Percentiles rank a stretch among this genome's conserved stretches.
These are phyloP conservation scores for Oncorhynchus clarkii DNA, from an alignment of 2,113 vertebrate species.

Conservation along the genomic window DNA sequence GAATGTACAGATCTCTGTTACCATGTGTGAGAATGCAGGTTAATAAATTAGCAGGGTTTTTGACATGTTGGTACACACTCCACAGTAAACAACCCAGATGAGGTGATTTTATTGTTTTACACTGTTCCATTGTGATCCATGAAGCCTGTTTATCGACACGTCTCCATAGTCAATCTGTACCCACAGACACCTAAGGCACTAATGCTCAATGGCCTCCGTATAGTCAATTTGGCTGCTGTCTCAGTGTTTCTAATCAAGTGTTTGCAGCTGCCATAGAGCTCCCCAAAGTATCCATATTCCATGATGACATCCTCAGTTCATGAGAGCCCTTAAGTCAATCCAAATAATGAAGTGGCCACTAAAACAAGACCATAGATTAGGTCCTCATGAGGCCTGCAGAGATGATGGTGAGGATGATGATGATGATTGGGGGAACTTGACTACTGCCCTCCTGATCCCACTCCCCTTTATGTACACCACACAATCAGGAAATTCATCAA, in stretches of 20 bases:
- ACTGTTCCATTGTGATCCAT: not conserved
- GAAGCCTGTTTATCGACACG: not conserved
- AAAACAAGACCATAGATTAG: not conserved
- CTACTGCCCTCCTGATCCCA: not conserved
- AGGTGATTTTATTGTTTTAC: not conserved
- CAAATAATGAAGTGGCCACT: slow-evolving; percentile 55
- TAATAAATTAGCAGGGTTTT: not conserved
- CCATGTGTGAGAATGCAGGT: not conserved
- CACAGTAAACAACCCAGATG: not conserved
- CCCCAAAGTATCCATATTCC: slow-evolving; percentile 43
- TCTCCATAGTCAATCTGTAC: not conserved
- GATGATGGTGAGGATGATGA: not conserved
- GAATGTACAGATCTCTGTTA: not conserved
- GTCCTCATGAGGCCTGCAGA: not conserved
- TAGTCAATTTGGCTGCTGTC: not conserved
- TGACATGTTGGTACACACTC: not conserved
- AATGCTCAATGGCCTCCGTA: not conserved
- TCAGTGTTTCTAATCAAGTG: slow-evolving; percentile 27
- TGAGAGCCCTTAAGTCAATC: slow-evolving; percentile 48
- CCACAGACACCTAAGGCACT: too few relatives aligned
- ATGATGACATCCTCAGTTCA: slow-evolving; percentile 35
- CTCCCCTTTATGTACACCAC: not conserved
- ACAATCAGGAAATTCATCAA: slow-evolving; percentile 7
- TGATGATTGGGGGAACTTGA: slow-evolving; percentile 20
- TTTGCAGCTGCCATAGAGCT: slow-evolving; percentile 25